Conservation (phyloP, 35 echinoderm and acorn worm species). For the Heliocidaris tuberculata region DNA sequence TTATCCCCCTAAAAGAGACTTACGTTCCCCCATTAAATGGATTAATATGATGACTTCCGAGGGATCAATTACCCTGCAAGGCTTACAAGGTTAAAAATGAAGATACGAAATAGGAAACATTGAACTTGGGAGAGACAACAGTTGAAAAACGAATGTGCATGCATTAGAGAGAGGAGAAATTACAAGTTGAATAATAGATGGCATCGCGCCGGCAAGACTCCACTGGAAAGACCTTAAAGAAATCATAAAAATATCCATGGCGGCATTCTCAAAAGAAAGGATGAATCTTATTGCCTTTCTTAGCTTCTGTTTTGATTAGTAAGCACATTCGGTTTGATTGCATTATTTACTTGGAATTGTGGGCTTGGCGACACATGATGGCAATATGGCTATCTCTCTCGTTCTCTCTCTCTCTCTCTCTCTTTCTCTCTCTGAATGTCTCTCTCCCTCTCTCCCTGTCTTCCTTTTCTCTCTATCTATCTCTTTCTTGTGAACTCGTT, state of each 20-base stretch:
- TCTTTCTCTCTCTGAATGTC: neutral
- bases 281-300: constrained; percentile 12
- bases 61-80: neutral
- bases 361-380: neutral
- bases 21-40: neutral
- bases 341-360: neutral
- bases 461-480: neutral
- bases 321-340: neutral
- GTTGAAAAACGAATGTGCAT: neutral
- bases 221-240: neutral
- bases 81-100: neutral
- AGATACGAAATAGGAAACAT: neutral
- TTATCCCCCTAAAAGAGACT: neutral
- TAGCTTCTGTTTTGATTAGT: constrained; percentile 10
- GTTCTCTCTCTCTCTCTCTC: neutral
- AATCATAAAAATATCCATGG: neutral
- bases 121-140: neutral
- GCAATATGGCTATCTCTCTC: neutral
- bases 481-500: neutral
- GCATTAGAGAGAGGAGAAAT: neutral
- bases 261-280: neutral
- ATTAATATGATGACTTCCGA: neutral
- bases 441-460: neutral
- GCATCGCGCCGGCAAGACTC: neutral
- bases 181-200: constrained; percentile 6